A percentile compares a stretch with the other conserved stretches of the same genome.
Conservation (phyloP, 2,888 invertebrate species). For the Trichogramma evanescens region DNA sequence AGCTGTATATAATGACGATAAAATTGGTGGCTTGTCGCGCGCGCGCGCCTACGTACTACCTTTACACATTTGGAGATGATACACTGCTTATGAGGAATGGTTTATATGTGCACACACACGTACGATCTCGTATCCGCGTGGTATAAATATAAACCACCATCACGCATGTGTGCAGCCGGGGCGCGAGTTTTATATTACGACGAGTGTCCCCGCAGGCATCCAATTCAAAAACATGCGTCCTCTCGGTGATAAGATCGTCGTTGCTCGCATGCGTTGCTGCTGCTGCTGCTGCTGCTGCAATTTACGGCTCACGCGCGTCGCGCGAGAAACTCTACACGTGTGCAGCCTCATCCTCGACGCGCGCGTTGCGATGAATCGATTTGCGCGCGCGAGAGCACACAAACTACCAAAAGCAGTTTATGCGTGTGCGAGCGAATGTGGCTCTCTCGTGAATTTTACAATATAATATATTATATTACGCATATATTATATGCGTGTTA, state of each 20-base stretch:
- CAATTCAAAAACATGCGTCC: constrained; percentile 25
- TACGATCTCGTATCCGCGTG: too few relatives aligned
- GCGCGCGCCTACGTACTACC: not conserved
- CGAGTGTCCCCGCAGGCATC: constrained; percentile 32
- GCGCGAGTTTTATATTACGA: constrained; percentile 32
- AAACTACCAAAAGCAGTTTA: not conserved
- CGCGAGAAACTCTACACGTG: not conserved
- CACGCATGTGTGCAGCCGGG: constrained; percentile 4
- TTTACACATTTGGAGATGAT: not conserved
- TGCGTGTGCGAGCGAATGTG: not conserved
- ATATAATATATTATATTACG: too few relatives aligned
- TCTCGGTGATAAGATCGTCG: constrained; percentile 30
- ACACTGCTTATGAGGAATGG: constrained; percentile 12
- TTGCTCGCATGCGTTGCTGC: constrained; percentile 21
- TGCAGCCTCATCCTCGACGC: not conserved
- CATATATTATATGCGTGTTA: too few relatives aligned
- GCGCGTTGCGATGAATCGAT: constrained; percentile 10
- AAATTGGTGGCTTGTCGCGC: constrained; percentile 37
- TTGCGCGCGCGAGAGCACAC: not conserved
- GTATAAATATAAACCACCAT: too few relatives aligned
- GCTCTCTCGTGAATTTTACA: not conserved
- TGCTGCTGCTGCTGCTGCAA: constrained; percentile 1
- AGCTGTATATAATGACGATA: constrained; percentile 33
- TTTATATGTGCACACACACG: too few relatives aligned
- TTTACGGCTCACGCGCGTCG: constrained; percentile 11